Percentiles rank a stretch among this genome's conserved stretches.
These are phyloP conservation scores for Stictocephala bisonia DNA, from an alignment of 2,888 invertebrate genomes.

Conservation along the genomic window DNA sequence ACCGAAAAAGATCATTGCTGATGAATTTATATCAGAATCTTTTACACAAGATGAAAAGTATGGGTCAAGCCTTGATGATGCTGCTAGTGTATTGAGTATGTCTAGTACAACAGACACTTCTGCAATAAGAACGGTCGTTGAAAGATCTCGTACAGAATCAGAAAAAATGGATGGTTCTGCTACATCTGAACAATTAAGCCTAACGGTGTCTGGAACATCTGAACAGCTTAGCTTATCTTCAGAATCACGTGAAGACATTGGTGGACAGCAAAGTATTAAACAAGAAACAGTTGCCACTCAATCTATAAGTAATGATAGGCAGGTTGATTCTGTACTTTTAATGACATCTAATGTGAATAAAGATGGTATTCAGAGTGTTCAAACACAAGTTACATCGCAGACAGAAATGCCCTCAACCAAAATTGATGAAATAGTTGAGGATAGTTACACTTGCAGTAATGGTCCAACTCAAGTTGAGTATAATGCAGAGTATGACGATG, in stretches of 20 bases:
- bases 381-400: conserved; percentile 70
- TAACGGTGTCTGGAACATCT: conserved; percentile 65
- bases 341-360: conserved; percentile 67
- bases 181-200: conserved; percentile 62
- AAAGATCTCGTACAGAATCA: conserved; percentile 65
- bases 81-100: conserved; percentile 69
- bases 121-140: conserved; percentile 65
- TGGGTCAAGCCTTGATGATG: conserved; percentile 70
- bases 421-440: conserved; percentile 48
- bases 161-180: conserved; percentile 64
- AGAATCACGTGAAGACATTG: conserved; percentile 61
- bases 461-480: conserved; percentile 69
- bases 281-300: conserved; percentile 65
- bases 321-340: conserved; percentile 67
- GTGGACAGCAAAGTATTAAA: conserved; percentile 54
- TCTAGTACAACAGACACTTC: conserved; percentile 70
- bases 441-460: conserved; percentile 61
- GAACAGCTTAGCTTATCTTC: conserved; percentile 64
- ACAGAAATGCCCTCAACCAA: conserved; percentile 57
- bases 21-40: conserved; percentile 67
- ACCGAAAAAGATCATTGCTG: conserved; percentile 64
- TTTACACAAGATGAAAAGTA: conserved; percentile 66
- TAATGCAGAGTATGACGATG: conserved; percentile 65
- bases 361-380: conserved; percentile 67
- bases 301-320: conserved; percentile 56